Evolutionary conservation across 1,140 invertebrate genomes (phyloP).

Genomic region (Drepana arcuata): DNA sequence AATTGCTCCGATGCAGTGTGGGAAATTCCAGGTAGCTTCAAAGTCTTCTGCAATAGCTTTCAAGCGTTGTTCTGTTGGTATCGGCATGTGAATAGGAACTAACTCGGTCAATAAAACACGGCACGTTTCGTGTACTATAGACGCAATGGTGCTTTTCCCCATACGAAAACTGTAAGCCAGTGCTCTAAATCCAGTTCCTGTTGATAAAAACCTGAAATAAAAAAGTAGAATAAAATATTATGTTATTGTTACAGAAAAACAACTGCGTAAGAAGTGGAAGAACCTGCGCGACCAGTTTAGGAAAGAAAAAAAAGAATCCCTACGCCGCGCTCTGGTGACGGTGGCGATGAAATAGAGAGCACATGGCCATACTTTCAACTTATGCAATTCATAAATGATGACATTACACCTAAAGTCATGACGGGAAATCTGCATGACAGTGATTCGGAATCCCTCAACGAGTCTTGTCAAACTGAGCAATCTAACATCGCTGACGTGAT

Average conservation of each 20-base stretch:
- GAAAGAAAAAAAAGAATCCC: conserved; percentile 13
- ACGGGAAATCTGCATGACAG: conserved; percentile 12
- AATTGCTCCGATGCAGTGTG: conserved; percentile 19
- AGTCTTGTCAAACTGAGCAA: neutral
- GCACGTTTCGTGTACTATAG: conserved; percentile 7
- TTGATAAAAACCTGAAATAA: conserved; percentile 5
- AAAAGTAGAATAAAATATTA: conserved; percentile 2
- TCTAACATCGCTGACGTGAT: neutral
- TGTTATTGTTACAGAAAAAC: conserved; percentile 15
- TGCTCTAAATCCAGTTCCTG: conserved; percentile 2
- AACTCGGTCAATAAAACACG: conserved; percentile 4
- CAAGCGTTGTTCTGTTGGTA: conserved; percentile 5
- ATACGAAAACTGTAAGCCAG: conserved; percentile 3
- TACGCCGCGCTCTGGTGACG: conserved; percentile 15
- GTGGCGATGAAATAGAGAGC: conserved; percentile 12
- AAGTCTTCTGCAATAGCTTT: conserved; percentile 2
- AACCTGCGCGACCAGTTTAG: conserved; percentile 14
- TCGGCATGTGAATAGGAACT: conserved; percentile 4
- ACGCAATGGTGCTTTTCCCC: neutral
- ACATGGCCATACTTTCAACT: conserved; percentile 15
- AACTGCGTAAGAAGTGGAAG: conserved; percentile 15
- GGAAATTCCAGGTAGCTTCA: conserved; percentile 12
- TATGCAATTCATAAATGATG: conserved; percentile 14
- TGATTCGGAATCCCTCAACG: conserved; percentile 8
- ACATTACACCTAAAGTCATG: conserved; percentile 12